Evolutionary conservation across 2,113 vertebrate species (phyloP).

Genomic region (Hemibates koningsi): DNA sequence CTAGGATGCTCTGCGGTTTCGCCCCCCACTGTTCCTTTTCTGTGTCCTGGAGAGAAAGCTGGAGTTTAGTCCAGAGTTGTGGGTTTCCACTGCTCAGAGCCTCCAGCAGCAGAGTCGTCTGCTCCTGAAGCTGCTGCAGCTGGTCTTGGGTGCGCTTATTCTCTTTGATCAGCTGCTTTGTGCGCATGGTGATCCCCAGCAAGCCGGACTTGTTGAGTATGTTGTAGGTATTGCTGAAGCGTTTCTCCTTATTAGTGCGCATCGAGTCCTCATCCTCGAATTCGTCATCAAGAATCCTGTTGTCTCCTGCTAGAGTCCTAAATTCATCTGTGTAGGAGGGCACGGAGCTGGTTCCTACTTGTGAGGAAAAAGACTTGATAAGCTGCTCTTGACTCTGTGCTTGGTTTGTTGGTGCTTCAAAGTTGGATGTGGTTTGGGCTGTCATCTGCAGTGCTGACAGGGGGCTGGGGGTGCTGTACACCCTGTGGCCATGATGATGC

Average conservation of each 20-base stretch:
- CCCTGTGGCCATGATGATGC: conserved; percentile 30
- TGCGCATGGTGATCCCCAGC: conserved; percentile 88
- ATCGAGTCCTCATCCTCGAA: conserved; percentile 37
- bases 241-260: conserved; percentile 72
- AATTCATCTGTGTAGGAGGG: conserved; percentile 9
- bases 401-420: not conserved
- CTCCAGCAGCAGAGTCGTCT: conserved; percentile 81
- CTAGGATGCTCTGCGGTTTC: not conserved
- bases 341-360: not conserved
- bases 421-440: not conserved
- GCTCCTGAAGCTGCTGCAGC: conserved; percentile 82
- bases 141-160: conserved; percentile 84
- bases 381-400: conserved; percentile 4
- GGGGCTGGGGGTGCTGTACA: not conserved
- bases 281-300: not conserved
- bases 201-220: conserved; percentile 81
- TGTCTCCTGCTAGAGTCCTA: not conserved
- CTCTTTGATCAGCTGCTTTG: conserved; percentile 88
- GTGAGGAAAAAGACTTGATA: not conserved
- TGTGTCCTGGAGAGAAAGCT: conserved; percentile 70
- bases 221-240: conserved; percentile 87
- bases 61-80: conserved; percentile 82
- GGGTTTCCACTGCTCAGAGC: conserved; percentile 80
- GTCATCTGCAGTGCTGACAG: not conserved
- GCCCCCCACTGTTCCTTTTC: conserved; percentile 32